Conservation (phyloP, 2,113 vertebrate genomes). For the Rousettus leschenaultii region DNA sequence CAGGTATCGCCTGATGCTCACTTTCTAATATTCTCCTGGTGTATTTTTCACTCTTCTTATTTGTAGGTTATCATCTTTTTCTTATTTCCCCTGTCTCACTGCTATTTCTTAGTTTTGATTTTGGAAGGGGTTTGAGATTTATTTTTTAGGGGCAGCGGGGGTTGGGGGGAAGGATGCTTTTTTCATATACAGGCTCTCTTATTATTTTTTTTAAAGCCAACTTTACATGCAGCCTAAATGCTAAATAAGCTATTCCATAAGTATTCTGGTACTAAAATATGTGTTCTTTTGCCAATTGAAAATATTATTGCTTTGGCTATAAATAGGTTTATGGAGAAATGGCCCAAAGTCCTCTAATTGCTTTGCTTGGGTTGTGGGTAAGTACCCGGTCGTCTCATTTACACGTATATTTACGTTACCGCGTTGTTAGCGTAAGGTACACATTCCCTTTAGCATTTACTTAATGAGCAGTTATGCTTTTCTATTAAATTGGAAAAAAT, state of each 20-base stretch:
- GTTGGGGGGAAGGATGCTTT: not conserved
- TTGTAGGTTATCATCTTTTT: not conserved
- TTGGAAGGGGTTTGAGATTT: not conserved
- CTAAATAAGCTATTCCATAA: slow-evolving; percentile 23
- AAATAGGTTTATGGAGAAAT: not conserved
- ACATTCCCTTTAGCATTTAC: not conserved
- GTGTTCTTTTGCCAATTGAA: not conserved
- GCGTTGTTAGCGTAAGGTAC: slow-evolving; percentile 18
- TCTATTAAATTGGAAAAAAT: slow-evolving; percentile 35
- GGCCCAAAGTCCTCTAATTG: not conserved
- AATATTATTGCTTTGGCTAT: slow-evolving; percentile 42
- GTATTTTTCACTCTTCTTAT: not conserved
- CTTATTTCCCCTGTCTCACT: not conserved
- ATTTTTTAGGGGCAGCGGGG: not conserved
- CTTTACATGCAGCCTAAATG: not conserved
- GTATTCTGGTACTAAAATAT: not conserved
- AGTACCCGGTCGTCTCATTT: slow-evolving; percentile 24
- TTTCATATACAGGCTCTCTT: not conserved
- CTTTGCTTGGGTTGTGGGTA: not conserved
- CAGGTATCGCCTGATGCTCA: not conserved
- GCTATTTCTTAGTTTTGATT: not conserved
- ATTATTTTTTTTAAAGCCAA: not conserved
- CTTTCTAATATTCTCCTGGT: not conserved
- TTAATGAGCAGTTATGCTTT: not conserved
- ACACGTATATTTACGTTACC: not conserved